phyloP scores from a whole-genome alignment of 2,888 invertebrate species.

The Ochropleura plecta region DNA sequence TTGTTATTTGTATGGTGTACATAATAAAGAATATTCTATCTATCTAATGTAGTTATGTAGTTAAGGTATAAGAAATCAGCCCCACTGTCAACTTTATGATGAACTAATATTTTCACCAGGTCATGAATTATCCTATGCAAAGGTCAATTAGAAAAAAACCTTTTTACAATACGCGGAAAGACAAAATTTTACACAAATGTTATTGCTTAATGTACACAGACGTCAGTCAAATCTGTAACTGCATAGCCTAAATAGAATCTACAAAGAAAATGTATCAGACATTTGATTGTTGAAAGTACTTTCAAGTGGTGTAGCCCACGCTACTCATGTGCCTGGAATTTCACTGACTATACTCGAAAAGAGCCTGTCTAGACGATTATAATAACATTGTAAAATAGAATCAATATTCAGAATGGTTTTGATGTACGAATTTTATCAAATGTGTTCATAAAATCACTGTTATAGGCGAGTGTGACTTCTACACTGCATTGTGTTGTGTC shows the following conservation, averaged over 20 bases:
- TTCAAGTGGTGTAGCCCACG: constrained; percentile 37
- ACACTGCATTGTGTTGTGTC: too few relatives aligned
- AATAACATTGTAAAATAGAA: constrained; percentile 33
- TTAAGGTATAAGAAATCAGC: too few relatives aligned
- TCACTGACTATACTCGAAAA: constrained; percentile 18
- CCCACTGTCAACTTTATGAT: too few relatives aligned
- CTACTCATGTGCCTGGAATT: constrained; percentile 2
- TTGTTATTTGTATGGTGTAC: too few relatives aligned
- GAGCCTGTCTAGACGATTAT: constrained; percentile 40
- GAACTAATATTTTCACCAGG: too few relatives aligned
- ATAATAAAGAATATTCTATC: too few relatives aligned
- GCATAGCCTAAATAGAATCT: not conserved
- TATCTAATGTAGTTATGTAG: too few relatives aligned
- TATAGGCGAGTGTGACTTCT: not conserved
- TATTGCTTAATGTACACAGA: not conserved
- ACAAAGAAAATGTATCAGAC: constrained; percentile 16
- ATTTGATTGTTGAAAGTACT: constrained; percentile 18
- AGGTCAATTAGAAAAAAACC: not conserved
- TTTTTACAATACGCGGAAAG: not conserved
- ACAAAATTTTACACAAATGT: not conserved
- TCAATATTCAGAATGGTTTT: constrained; percentile 31
- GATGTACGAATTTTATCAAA: constrained; percentile 1
- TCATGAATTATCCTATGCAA: too few relatives aligned
- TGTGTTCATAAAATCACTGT: not conserved
- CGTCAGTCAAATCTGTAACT: not conserved